Conservation (phyloP, 2,113 vertebrate genomes). For the Tyrannus savana region DNA sequence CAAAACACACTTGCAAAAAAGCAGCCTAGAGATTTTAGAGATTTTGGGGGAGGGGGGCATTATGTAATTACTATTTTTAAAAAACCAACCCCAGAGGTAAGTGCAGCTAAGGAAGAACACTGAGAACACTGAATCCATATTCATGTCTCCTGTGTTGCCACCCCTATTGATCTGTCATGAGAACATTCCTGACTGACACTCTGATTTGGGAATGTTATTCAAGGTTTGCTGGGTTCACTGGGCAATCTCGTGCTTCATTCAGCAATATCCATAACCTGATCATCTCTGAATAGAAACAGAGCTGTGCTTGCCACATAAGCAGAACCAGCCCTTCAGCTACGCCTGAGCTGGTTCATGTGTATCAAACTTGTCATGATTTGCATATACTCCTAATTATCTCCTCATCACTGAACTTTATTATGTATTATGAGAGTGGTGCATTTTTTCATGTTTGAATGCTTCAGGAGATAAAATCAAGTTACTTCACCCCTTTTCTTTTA, state of each 20-base stretch:
- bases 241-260: background rate
- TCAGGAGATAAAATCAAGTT: background rate
- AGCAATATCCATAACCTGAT: background rate
- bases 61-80: background rate
- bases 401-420: background rate
- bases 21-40: background rate
- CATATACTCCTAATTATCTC: constrained; percentile 16
- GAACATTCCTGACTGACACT: background rate
- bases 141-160: background rate
- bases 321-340: background rate
- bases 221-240: background rate
- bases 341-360: background rate
- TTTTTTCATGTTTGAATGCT: background rate
- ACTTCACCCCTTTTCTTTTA: background rate
- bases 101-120: background rate
- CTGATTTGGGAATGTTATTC: background rate
- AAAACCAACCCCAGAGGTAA: background rate
- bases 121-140: background rate
- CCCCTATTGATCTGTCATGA: background rate
- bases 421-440: background rate
- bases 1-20: background rate
- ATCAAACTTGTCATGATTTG: constrained; percentile 9
- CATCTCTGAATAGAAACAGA: background rate
- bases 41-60: rapidly evolving
- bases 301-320: background rate